Evolutionary conservation across 2,888 invertebrate genomes (phyloP).

Genomic region (Dryocosmus kuriphilus): DNA sequence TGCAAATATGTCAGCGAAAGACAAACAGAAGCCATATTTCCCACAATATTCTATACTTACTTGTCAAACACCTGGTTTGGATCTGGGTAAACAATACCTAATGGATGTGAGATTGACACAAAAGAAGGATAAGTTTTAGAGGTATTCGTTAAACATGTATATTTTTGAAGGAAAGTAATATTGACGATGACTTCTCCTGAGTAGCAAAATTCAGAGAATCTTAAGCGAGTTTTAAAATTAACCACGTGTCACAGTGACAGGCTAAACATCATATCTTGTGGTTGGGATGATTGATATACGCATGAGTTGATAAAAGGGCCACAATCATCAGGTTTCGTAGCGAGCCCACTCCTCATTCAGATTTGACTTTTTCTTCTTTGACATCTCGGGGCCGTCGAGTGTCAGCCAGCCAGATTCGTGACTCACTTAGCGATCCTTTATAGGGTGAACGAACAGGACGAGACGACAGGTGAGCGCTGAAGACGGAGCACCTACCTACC

Average conservation of each 20-base stretch:
- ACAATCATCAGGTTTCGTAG: slow-evolving; percentile 36
- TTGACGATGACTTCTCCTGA: not conserved
- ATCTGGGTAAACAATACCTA: slow-evolving; percentile 10
- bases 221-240: slow-evolving; percentile 2
- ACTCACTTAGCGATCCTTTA: slow-evolving; percentile 70
- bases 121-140: not conserved
- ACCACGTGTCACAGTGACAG: slow-evolving; percentile 1
- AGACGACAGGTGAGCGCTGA: slow-evolving; percentile 65
- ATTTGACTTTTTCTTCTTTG: slow-evolving; percentile 39
- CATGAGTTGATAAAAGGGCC: slow-evolving; percentile 40
- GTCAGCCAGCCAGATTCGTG: slow-evolving; percentile 69
- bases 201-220: not conserved
- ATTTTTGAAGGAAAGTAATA: not conserved
- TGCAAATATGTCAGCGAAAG: not conserved
- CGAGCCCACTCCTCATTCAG: slow-evolving; percentile 27
- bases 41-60: not conserved
- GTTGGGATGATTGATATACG: slow-evolving; percentile 28
- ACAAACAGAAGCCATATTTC: slow-evolving; percentile 1
- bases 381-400: slow-evolving; percentile 54
- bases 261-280: slow-evolving; percentile 26
- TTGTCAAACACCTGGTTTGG: slow-evolving; percentile 9
- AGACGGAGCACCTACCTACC: slow-evolving; percentile 72
- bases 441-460: slow-evolving; percentile 58
- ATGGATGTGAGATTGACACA: not conserved
- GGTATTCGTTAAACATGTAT: not conserved